Evolutionary conservation across 2,113 vertebrate species (phyloP), one percentile per base, ranked within the genome.

Genomic region (Poeciliopsis prolifica): DNA sequence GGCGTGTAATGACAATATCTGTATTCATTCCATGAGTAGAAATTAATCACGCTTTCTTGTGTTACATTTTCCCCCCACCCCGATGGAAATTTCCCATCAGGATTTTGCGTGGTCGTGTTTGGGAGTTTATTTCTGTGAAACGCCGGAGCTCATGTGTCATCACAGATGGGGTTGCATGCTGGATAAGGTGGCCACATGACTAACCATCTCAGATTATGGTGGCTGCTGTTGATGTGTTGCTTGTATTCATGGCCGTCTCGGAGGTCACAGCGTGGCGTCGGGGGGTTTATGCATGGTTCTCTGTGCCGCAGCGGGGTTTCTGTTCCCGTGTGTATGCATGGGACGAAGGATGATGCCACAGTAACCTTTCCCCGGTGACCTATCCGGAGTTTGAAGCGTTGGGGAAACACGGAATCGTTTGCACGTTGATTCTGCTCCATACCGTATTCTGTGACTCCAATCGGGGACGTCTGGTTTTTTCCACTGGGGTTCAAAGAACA

Each of bases 1-100:
- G 87, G 75, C 77, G 68, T 85, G 83, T 94, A 95, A 95, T 95
- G 91, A 94, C 92, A 89, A 89, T 92, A 93, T 94, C 92, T 92
- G 88, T 94, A 95, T 95, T 94, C 94, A 89, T 91, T 88, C 88
- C 88, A 87, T 83, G 84, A 90, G 86, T 88, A 85, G 77, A 90
- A 92, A 91, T 93, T 93, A 93, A 94, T 91, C 87, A 82, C 75
- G 79, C 86, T 74, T 90, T 84, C 86, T 86, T 82, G 79, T 75
- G 83, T 78, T 87, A 83, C 93, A 73, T 91, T 85, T 84, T 79
- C 35, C 6, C 31, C 35, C 85, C 80, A 35, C 33, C 33, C 33
- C 75, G 77, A 92, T 94, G 94, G 91, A 92, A 94, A 94, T 94
- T 86, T 69, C 10, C 74, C 37, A 61, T 88, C 86, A 75, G 81